Conservation (phyloP, 2,888 invertebrate genomes). For the Calliscelio sp. region DNA sequence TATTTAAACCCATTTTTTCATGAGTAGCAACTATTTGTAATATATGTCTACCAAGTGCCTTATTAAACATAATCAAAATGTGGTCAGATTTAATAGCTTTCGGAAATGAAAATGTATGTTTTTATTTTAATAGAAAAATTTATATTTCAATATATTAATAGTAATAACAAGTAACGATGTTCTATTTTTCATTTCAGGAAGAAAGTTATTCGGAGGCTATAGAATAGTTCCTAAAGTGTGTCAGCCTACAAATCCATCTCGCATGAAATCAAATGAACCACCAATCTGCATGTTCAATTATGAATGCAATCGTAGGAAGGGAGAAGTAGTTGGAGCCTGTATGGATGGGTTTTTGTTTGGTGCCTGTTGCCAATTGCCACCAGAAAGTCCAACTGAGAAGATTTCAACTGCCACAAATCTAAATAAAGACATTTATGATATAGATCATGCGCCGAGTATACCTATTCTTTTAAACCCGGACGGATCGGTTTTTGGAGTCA, state of each 20-base stretch:
- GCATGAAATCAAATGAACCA: constrained; percentile 89
- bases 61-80: no score
- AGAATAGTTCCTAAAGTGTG: constrained; percentile 94
- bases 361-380: constrained; percentile 93
- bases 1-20: no score
- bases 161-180: no score
- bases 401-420: constrained; percentile 71
- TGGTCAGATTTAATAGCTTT: no score
- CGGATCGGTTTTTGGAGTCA: constrained; percentile 81
- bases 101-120: no score
- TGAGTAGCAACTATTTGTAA: no score
- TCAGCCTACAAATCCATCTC: constrained; percentile 89
- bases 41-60: no score
- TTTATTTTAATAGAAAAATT: no score
- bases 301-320: constrained; percentile 92
- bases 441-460: constrained; percentile 84
- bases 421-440: constrained; percentile 79
- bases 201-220: constrained; percentile 94
- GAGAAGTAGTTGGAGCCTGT: constrained; percentile 95
- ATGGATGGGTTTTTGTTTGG: constrained; percentile 97
- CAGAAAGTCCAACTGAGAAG: constrained; percentile 80
- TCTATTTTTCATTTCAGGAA: constrained; percentile 78
- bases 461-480: constrained; percentile 83
- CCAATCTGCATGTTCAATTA: constrained; percentile 98
- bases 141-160: no score